Evolutionary conservation across 2,797 vertebrate genomes (phyloP).

Genomic region (Sebastes diaconus): DNA sequence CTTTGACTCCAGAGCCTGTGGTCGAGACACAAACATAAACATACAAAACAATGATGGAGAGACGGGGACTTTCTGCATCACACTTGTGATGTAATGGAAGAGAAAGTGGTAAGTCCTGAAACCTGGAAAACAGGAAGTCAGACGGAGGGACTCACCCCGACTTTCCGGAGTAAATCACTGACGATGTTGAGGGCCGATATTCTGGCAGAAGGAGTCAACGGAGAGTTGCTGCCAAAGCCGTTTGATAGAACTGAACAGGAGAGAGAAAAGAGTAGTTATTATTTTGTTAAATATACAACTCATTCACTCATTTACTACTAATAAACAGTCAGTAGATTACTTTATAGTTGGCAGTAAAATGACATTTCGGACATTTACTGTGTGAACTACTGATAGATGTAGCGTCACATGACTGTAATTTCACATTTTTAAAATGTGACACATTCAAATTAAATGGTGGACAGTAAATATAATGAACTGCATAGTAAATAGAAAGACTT

Average conservation of each 20-base stretch:
- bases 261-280: not conserved
- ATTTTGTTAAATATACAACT: not conserved
- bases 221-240: conserved; percentile 88
- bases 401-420: fast-evolving
- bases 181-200: conserved; percentile 99
- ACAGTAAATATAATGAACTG: not conserved
- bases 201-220: conserved; percentile 94
- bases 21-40: not conserved
- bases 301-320: not conserved
- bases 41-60: not conserved
- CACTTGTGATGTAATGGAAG: fast-evolving
- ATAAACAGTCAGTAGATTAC: not conserved
- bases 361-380: not conserved
- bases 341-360: not conserved
- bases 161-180: conserved; percentile 95
- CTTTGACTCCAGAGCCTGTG: conserved; percentile 95
- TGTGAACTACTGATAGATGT: no score
- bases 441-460: not conserved
- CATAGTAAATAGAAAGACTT: not conserved
- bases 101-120: not conserved
- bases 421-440: no score
- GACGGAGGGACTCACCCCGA: conserved; percentile 86
- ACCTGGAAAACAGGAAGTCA: not conserved
- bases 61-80: not conserved
- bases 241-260: conserved; percentile 85